A percentile compares a stretch with the other conserved stretches of the same genome.
These are phyloP conservation scores for Ochropleura leucogaster DNA, from an alignment of 2,888 invertebrate species.

Conservation along the genomic window DNA sequence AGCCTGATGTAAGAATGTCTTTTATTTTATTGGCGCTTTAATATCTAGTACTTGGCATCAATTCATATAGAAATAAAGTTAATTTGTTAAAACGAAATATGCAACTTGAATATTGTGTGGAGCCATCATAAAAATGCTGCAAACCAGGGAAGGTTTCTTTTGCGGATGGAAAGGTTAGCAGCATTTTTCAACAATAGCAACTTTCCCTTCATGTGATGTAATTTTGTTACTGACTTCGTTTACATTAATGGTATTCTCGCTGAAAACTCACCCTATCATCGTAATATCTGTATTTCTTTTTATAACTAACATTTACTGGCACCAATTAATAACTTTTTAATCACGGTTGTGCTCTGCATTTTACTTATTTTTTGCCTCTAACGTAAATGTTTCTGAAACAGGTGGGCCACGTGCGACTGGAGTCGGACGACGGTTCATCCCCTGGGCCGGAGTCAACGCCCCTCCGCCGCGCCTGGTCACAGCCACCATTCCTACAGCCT, in stretches of 20 bases:
- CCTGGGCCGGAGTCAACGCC: slow-evolving; percentile 80
- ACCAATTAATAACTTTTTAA: background rate
- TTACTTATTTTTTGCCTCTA: background rate
- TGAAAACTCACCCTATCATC: no score
- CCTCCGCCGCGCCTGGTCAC: slow-evolving; percentile 85
- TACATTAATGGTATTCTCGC: no score
- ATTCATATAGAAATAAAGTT: no score
- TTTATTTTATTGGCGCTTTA: background rate
- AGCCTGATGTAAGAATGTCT: slow-evolving; percentile 91
- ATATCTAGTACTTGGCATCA: background rate
- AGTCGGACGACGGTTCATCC: slow-evolving; percentile 85
- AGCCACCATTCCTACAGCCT: slow-evolving; percentile 76
- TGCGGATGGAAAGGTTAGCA: no score
- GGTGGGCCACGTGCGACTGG: slow-evolving; percentile 79
- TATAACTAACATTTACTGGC: background rate
- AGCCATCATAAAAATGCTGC: no score
- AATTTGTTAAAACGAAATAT: no score
- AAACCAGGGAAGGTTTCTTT: no score
- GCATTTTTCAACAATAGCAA: no score
- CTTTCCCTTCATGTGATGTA: no score
- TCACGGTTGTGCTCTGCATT: background rate
- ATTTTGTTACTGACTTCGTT: no score
- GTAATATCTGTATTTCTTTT: no score
- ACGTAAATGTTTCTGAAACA: slow-evolving; percentile 35
- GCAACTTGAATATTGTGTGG: no score